Evolutionary conservation across 1,140 invertebrate genomes (phyloP).

Genomic region (Pseudomyrmex pallidus): DNA sequence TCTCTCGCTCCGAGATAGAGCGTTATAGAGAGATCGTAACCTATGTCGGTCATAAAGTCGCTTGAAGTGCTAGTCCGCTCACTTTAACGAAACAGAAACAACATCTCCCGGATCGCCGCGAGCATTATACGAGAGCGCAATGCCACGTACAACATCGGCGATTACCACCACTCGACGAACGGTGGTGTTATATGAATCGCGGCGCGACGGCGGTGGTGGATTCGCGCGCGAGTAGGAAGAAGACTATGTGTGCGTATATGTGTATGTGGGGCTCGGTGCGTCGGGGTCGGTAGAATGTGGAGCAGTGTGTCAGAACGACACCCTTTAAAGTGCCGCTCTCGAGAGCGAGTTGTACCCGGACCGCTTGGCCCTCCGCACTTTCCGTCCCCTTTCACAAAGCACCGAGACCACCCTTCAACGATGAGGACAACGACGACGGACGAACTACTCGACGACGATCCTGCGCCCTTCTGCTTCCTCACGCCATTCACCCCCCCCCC

Average conservation of each 20-base stretch:
- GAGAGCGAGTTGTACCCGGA: slow-evolving; percentile 64
- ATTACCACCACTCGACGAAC: slow-evolving; percentile 46
- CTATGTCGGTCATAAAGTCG: slow-evolving; percentile 47
- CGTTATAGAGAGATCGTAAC: slow-evolving; percentile 41
- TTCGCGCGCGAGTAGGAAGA: background rate
- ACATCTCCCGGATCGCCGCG: slow-evolving; percentile 16
- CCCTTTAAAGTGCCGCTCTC: slow-evolving; percentile 76
- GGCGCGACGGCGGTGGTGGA: background rate
- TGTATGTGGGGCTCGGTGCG: slow-evolving; percentile 42
- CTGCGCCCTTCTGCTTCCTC: slow-evolving; percentile 45
- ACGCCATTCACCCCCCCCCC: slow-evolving; percentile 1
- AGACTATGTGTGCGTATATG: too few relatives aligned
- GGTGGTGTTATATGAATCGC: slow-evolving; percentile 56
- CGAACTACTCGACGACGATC: slow-evolving; percentile 51
- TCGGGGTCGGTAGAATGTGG: slow-evolving; percentile 78
- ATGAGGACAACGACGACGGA: slow-evolving; percentile 38
- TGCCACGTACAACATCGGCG: slow-evolving; percentile 52
- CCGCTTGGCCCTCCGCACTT: slow-evolving; percentile 65
- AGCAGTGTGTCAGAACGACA: slow-evolving; percentile 83
- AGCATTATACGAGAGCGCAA: slow-evolving; percentile 20
- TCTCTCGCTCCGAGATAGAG: background rate
- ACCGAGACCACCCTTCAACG: slow-evolving; percentile 39
- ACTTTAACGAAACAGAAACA: slow-evolving; percentile 67
- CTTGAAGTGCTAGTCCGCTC: slow-evolving; percentile 47
- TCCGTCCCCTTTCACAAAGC: slow-evolving; percentile 64